A percentile compares a stretch with the other conserved stretches of the same genome.
phyloP scores from a whole-genome alignment of 2,113 vertebrate species.

The Nipponia nippon region DNA sequence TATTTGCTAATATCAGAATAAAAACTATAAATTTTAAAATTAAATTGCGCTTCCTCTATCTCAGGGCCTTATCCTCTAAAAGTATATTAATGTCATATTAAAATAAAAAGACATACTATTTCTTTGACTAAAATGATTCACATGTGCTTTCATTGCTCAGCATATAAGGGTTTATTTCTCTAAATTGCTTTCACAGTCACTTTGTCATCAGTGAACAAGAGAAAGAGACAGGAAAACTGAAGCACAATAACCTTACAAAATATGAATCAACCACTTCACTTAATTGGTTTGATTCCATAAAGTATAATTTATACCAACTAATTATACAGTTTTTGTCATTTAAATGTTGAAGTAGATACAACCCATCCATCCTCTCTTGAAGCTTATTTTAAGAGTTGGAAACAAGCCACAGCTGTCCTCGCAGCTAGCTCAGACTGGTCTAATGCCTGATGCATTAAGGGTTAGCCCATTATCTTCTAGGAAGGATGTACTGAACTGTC shows the following conservation, averaged over 20 bases:
- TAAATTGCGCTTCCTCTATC: background rate
- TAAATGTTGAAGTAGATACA: conserved; percentile 56
- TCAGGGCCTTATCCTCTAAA: background rate
- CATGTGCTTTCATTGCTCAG: background rate
- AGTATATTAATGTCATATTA: background rate
- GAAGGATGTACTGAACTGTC: background rate
- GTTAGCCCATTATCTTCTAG: background rate
- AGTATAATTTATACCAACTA: conserved; percentile 34
- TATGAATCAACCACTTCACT: conserved; percentile 29
- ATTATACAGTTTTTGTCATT: conserved; percentile 24
- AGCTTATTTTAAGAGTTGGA: conserved; percentile 15
- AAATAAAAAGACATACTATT: background rate
- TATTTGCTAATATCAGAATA: background rate
- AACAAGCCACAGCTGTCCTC: background rate
- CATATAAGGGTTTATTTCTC: background rate
- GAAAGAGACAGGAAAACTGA: background rate
- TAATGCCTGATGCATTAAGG: background rate
- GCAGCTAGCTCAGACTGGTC: background rate
- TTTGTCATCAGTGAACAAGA: conserved; percentile 3
- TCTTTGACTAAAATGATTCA: background rate
- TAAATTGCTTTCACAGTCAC: background rate
- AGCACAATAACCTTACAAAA: background rate
- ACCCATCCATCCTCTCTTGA: background rate
- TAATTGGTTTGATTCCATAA: conserved; percentile 58
- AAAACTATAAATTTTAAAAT: background rate